Conservation (phyloP, 2,797 vertebrate species). For the Lacerta bilineata region DNA sequence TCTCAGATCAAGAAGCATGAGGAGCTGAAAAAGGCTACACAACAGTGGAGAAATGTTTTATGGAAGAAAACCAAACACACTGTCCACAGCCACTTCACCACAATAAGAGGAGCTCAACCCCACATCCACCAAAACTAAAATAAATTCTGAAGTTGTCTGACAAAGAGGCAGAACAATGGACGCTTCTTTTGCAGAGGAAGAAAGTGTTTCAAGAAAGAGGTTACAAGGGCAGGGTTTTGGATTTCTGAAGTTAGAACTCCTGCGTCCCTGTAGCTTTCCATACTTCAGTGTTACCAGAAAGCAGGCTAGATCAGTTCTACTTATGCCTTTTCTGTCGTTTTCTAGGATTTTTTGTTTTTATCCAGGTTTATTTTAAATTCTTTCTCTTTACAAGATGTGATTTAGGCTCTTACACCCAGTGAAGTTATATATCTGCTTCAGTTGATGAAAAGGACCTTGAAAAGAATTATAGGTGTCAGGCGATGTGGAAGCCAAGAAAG, state of each 20-base stretch:
- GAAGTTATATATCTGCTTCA: constrained; percentile 22
- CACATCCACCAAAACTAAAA: neutral
- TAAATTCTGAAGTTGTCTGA: neutral
- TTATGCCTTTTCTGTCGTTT: neutral
- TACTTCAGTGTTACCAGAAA: neutral
- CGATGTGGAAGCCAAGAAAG: neutral
- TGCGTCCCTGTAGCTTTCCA: neutral
- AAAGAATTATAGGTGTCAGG: constrained; percentile 30
- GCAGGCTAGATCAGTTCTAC: neutral
- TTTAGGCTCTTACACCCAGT: neutral
- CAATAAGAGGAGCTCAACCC: no score
- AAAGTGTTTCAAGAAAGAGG: neutral
- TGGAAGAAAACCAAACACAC: no score
- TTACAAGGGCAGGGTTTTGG: neutral
- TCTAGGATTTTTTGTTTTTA: neutral
- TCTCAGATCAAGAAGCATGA: no score
- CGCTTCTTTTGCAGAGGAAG: neutral
- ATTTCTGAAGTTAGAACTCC: neutral
- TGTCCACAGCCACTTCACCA: no score
- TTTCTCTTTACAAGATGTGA: constrained; percentile 37
- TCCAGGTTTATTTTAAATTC: neutral
- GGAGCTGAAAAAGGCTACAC: no score
- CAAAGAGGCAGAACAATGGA: no score
- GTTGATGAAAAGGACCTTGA: constrained; percentile 20
- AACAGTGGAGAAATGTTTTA: no score